These are phyloP conservation scores for Scomberomorus guttatus DNA, from an alignment of 2,797 vertebrate species.

Conservation along the genomic window DNA sequence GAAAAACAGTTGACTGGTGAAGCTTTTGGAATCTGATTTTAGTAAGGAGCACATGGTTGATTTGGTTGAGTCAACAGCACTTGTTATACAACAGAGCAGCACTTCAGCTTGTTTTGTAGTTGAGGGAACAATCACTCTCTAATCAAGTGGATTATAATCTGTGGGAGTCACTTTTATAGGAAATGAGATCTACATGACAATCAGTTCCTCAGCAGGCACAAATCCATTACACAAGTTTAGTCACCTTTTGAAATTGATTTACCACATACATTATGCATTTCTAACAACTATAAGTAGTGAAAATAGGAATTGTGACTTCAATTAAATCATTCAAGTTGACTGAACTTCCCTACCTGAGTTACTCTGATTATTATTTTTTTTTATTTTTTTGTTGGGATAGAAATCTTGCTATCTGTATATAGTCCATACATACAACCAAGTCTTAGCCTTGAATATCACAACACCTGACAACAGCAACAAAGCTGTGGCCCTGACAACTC, in stretches of 20 bases:
- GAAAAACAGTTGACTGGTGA: constrained; percentile 21
- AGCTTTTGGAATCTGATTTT: constrained; percentile 34
- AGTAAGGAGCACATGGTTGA: constrained; percentile 23
- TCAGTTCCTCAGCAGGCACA: constrained; percentile 34
- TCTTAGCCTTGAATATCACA: constrained; percentile 12
- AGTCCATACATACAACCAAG: background rate
- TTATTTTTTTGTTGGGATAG: background rate
- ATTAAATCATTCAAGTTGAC: background rate
- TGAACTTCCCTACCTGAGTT: background rate
- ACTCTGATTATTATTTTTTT: background rate
- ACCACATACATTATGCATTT: background rate
- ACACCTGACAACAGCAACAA: constrained; percentile 39
- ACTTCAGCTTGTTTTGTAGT: constrained; percentile 45
- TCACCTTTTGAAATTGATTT: constrained; percentile 16
- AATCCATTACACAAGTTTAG: background rate
- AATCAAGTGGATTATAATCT: constrained; percentile 63
- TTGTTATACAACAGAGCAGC: constrained; percentile 23
- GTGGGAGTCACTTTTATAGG: constrained; percentile 39
- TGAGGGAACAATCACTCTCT: constrained; percentile 50
- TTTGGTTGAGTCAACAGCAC: constrained; percentile 36
- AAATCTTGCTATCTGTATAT: background rate
- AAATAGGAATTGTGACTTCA: background rate
- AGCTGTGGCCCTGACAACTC: constrained; percentile 43
- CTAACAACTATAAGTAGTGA: background rate
- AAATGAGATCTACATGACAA: constrained; percentile 47